These are phyloP conservation scores for Drosophila buzzatii DNA, from an alignment of 2,888 invertebrate genomes.

Conservation along the genomic window DNA sequence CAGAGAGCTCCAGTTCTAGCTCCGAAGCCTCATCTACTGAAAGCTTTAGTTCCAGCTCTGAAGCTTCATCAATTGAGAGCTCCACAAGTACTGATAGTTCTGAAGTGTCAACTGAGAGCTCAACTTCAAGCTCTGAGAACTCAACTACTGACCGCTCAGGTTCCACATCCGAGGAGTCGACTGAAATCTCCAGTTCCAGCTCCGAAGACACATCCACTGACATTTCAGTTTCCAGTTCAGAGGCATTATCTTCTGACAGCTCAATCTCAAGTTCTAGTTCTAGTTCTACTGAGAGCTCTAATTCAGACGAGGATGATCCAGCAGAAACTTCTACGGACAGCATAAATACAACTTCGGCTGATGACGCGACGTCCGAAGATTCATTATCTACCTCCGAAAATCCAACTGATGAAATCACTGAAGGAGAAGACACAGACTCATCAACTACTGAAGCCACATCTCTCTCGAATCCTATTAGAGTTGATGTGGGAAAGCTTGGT, in stretches of 20 bases:
- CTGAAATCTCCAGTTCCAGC: background rate
- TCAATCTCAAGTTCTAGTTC: background rate
- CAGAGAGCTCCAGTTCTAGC: background rate
- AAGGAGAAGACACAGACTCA: background rate
- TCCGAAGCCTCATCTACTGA: background rate
- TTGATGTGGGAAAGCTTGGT: background rate
- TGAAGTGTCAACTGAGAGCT: background rate
- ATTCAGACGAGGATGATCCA: conserved; percentile 1
- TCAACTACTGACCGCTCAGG: background rate
- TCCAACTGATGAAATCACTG: background rate
- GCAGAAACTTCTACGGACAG: background rate
- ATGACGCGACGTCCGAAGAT: background rate
- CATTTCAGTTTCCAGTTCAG: background rate
- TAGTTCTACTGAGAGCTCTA: conserved; percentile 7
- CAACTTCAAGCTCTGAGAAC: background rate
- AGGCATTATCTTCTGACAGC: conserved; percentile 1
- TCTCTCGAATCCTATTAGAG: background rate
- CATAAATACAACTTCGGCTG: background rate
- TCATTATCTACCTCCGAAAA: background rate
- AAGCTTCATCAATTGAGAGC: background rate
- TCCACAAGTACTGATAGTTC: background rate
- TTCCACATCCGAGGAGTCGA: too few relatives aligned
- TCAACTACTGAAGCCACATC: background rate
- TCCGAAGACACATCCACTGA: background rate
- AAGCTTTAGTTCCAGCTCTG: background rate